These are phyloP conservation scores for Luperina testacea DNA, from an alignment of 2,888 invertebrate genomes.

Conservation along the genomic window DNA sequence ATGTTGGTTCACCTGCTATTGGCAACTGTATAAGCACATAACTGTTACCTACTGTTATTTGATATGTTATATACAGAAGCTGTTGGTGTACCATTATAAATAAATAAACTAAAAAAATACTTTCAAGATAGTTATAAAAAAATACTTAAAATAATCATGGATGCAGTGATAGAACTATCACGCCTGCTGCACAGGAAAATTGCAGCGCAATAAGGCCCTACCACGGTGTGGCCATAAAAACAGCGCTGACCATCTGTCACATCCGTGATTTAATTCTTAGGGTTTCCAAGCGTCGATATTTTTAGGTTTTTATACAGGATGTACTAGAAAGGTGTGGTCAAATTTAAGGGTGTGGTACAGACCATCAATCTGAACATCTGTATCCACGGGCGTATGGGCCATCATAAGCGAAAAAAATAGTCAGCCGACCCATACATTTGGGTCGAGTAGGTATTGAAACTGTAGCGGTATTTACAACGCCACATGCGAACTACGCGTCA, in stretches of 20 bases:
- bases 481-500: too few relatives aligned
- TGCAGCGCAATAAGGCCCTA: slow-evolving; percentile 63
- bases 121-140: background rate
- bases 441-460: background rate
- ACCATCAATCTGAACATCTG: background rate
- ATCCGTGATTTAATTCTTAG: slow-evolving; percentile 58
- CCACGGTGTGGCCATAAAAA: slow-evolving; percentile 38
- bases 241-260: slow-evolving; percentile 59
- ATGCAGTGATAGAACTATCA: slow-evolving; percentile 24
- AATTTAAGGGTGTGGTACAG: background rate
- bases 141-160: slow-evolving; percentile 34
- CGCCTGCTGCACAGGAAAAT: slow-evolving; percentile 60
- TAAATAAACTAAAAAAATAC: too few relatives aligned
- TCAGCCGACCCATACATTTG: background rate
- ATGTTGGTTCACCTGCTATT: too few relatives aligned
- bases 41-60: too few relatives aligned
- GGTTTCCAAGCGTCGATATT: slow-evolving; percentile 44
- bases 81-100: too few relatives aligned
- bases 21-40: too few relatives aligned
- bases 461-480: too few relatives aligned
- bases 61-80: too few relatives aligned
- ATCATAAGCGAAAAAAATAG: background rate
- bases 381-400: background rate
- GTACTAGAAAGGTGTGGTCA: background rate
- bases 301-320: slow-evolving; percentile 1